Base-by-base conservation (phyloP, 2,113 vertebrate genomes). In the Myotis davidii region DNA sequence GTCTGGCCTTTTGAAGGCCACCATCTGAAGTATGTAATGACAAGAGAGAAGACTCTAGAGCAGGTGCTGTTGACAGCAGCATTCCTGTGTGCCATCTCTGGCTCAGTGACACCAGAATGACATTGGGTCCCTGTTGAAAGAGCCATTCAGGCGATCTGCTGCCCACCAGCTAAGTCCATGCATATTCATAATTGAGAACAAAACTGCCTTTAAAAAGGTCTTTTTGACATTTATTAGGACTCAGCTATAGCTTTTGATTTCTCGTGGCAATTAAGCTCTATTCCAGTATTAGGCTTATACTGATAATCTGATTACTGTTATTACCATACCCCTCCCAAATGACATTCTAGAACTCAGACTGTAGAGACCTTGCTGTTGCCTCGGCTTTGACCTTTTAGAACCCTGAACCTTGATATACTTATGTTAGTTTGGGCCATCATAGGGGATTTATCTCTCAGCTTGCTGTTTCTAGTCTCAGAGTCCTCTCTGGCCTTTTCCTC, bases 111-210 rank as follows among this genome's bases (percentile, higher is more conserved):
- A 95, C 84, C 92, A 88, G 56, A 90, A 85, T 97, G 92, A 97
- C 87, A 97, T 56, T 73, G 74, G 92, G 65, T 93, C 90, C 70
- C 59, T 50, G 87, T 67, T 97, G 87, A 97, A 97, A 97, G 94
- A 85, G 79, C 88, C 67, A 97, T 97, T 97, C 97, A 97, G 52
- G 50, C 11, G 8, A 81, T 76, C 86, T 91, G 90, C 83, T 97
- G 67, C 87, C 70, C 39, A 87, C 85, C 76, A 96, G 95, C 76
- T 96, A 85, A 91, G 92, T n/a, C 94, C 90, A 97, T 97, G 94
- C 95, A 96, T 97, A 97, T 97, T 97, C 96, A 97, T 97, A 94
- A 79, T 85, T 87, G 65, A 93, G 90, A 94, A 97, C 96, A 97
- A 90, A 88, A 61, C 96, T 94, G 96, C 92, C 74, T 97, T 97